Percentiles rank a stretch among this genome's conserved stretches.
These are phyloP conservation scores for Tetropium fuscum DNA, from an alignment of 2,888 invertebrate genomes.

Conservation along the genomic window DNA sequence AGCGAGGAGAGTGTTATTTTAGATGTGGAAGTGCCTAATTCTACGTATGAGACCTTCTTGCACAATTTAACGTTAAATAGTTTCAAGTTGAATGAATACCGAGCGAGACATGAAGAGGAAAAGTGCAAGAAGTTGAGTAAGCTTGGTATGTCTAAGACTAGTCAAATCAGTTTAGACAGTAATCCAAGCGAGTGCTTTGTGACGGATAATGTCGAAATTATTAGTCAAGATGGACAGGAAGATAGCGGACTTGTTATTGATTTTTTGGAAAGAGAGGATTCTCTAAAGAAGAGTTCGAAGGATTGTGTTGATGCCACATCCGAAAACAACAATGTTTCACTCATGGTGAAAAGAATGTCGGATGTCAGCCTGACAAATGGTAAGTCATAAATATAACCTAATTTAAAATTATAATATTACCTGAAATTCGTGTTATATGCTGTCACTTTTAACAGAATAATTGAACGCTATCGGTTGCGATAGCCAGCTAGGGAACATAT, in stretches of 20 bases:
- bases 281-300: conserved; percentile 37
- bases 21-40: conserved; percentile 55
- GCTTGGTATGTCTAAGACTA: conserved; percentile 63
- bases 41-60: conserved; percentile 49
- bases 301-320: conserved; percentile 30
- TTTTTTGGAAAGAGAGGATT: conserved; percentile 35
- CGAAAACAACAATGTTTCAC: conserved; percentile 32
- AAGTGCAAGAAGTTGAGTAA: conserved; percentile 59
- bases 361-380: conserved; percentile 44
- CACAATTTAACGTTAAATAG: conserved; percentile 60
- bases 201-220: conserved; percentile 56
- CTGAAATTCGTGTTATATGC: not conserved
- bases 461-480: no score
- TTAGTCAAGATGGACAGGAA: conserved; percentile 43
- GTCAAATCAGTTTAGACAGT: conserved; percentile 63
- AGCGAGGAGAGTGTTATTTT: conserved; percentile 70
- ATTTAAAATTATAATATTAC: not conserved
- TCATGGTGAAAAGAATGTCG: conserved; percentile 48
- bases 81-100: conserved; percentile 63
- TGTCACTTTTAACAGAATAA: no score
- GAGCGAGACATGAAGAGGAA: conserved; percentile 54
- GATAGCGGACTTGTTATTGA: conserved; percentile 35
- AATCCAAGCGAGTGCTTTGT: conserved; percentile 57
- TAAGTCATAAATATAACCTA: conserved; percentile 30
- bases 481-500: no score